Evolutionary conservation across 1,140 invertebrate genomes (phyloP).

Genomic region (Sinonovacula constricta): DNA sequence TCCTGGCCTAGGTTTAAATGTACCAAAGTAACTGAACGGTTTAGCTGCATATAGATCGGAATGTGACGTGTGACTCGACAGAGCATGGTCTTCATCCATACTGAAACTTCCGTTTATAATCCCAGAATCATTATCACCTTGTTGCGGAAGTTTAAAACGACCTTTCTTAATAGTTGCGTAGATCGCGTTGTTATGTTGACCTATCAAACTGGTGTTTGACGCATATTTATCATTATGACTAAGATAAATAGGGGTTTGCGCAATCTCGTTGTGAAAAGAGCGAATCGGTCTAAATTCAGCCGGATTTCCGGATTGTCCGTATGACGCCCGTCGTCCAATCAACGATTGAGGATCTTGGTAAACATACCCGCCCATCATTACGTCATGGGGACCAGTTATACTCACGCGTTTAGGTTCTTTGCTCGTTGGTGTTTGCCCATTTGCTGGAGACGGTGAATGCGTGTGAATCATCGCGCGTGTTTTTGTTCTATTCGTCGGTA

Average conservation of each 20-base stretch:
- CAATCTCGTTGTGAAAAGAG: neutral
- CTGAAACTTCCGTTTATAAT: neutral
- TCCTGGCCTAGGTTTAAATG: neutral
- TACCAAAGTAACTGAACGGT: neutral
- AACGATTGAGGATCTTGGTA: neutral
- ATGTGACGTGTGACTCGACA: no score
- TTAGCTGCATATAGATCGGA: no score
- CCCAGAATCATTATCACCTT: neutral
- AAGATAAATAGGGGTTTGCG: slow-evolving; percentile 19
- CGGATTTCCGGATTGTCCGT: neutral
- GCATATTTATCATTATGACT: neutral
- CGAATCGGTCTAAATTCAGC: neutral
- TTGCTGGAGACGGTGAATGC: no score
- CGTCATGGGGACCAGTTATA: neutral
- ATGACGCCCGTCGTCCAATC: neutral
- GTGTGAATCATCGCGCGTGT: neutral
- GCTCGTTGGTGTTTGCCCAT: no score
- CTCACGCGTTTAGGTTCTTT: no score
- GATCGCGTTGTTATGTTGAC: neutral
- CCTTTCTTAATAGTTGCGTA: slow-evolving; percentile 45
- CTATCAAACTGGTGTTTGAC: neutral
- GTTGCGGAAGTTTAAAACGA: slow-evolving; percentile 12
- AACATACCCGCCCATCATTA: neutral
- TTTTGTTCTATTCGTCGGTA: neutral
- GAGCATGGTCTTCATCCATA: neutral